Base-by-base conservation (phyloP, 2,797 vertebrate genomes). In the Ciconia nigra region DNA sequence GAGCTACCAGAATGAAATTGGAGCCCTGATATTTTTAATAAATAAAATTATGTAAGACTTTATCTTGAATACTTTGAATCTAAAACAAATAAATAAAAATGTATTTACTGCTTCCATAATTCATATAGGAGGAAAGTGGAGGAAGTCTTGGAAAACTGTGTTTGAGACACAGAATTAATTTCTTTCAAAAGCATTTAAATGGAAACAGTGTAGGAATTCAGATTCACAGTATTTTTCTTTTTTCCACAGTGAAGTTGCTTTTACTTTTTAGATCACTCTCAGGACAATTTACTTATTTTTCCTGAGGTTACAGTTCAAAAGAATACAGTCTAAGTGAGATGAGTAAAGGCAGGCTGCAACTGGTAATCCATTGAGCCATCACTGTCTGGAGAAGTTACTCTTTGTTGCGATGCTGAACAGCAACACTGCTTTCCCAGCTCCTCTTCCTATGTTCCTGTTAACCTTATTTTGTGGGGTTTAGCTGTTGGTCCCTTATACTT, bases 401-500 rank as follows among this genome's bases (percentile, higher is more conserved):
- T 97, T 97, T 98, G 96, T 97, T 95, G 93, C 62, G n/a, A 74
- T 92, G 84, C 59, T 95, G 94, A 97, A 84, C 65, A 84, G 54
- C 92, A 21, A 29, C 0, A 0, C 96, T 95, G 80, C 94, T 97
- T 97, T 96, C 96, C 97, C n/a, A 1, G 14, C 57, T 91, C 26
- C 65, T 65, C 58, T 91, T 87, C 76, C 73, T 54, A 2, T 35
- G 28, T 31, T 96, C 47, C 57, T 83, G 47, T 52, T 82, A 51
- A 78, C 71, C 69, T 80, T 84, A 46, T 88, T 90, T 62, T 79
- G 55, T 25, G 51, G 87, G 33, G 11, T 86, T 93, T 85, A 71
- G 49, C 79, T 89, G 63, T 93, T 72, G 58, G 90, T 92, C 80
- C 51, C 67, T 94, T 97, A 49, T 71, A 58, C 63, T 88, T 95